These are phyloP conservation scores for Drepana arcuata DNA, from an alignment of 1,140 invertebrate species.

Conservation along the genomic window DNA sequence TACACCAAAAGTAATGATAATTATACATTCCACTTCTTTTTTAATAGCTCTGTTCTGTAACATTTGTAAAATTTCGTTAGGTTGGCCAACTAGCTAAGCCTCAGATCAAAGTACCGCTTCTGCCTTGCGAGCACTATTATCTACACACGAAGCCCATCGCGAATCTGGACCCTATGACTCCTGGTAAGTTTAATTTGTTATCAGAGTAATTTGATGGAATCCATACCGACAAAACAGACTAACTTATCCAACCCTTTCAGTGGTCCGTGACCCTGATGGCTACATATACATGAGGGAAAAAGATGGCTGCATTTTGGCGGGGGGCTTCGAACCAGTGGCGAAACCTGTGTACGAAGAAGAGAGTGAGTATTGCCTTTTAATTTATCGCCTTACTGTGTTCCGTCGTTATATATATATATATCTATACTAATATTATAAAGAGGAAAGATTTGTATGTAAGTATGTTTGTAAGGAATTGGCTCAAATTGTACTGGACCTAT, in stretches of 20 bases:
- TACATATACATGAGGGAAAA: conserved; percentile 89
- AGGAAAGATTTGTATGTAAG: no score
- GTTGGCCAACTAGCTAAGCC: conserved; percentile 89
- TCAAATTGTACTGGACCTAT: no score
- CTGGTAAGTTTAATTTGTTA: conserved; percentile 63
- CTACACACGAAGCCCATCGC: conserved; percentile 87
- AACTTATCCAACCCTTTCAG: conserved; percentile 60
- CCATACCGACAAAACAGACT: background rate
- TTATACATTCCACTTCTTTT: background rate
- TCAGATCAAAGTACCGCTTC: conserved; percentile 90
- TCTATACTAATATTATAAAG: background rate
- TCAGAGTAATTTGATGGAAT: background rate
- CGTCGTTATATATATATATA: background rate
- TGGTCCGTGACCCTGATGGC: conserved; percentile 92
- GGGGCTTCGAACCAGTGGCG: conserved; percentile 89
- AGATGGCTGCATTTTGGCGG: conserved; percentile 83
- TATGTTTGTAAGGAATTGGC: no score
- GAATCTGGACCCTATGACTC: conserved; percentile 80
- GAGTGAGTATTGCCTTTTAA: conserved; percentile 28
- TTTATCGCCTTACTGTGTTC: no score
- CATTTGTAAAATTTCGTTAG: conserved; percentile 24
- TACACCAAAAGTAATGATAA: no score
- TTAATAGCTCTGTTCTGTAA: no score
- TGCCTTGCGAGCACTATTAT: conserved; percentile 95
- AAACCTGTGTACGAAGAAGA: conserved; percentile 92